phyloP scores from a whole-genome alignment of 2,797 vertebrate genomes.

The Chelon labrosus region DNA sequence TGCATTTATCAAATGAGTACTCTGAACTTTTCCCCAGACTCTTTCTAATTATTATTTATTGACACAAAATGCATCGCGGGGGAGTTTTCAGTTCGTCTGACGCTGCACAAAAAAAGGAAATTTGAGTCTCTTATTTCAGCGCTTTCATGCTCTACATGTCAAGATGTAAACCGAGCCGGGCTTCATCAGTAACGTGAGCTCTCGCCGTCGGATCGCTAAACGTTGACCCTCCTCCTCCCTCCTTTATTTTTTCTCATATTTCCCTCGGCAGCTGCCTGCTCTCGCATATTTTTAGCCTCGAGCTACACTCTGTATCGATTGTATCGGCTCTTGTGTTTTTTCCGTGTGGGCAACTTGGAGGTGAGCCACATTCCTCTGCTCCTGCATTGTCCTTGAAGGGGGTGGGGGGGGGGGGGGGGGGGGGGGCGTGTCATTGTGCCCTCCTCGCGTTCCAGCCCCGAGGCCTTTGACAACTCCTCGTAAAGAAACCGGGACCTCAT shows the following conservation, averaged over 20 bases:
- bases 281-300: constrained; percentile 70
- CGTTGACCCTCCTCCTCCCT: constrained; percentile 54
- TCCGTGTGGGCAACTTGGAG: constrained; percentile 63
- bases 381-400: constrained; percentile 73
- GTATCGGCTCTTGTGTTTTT: constrained; percentile 70
- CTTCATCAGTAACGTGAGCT: constrained; percentile 64
- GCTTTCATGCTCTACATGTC: constrained; percentile 36
- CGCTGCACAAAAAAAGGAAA: constrained; percentile 30
- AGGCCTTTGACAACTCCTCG: background rate
- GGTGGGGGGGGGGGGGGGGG: constrained; percentile 44
- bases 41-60: background rate
- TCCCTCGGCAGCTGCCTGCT: constrained; percentile 62
- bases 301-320: constrained; percentile 76
- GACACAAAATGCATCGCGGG: constrained; percentile 8
- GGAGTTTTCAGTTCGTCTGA: constrained; percentile 18
- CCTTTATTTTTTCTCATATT: constrained; percentile 74
- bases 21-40: background rate
- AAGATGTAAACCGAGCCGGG: constrained; percentile 56
- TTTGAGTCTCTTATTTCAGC: constrained; percentile 56
- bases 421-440: constrained; percentile 58
- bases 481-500: no score
- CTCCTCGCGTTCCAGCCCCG: constrained; percentile 48
- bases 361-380: constrained; percentile 64
- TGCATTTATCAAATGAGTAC: background rate
- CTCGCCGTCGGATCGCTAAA: constrained; percentile 65